Conservation (phyloP, 2,113 vertebrate genomes). For the Muntiacus reevesi region DNA sequence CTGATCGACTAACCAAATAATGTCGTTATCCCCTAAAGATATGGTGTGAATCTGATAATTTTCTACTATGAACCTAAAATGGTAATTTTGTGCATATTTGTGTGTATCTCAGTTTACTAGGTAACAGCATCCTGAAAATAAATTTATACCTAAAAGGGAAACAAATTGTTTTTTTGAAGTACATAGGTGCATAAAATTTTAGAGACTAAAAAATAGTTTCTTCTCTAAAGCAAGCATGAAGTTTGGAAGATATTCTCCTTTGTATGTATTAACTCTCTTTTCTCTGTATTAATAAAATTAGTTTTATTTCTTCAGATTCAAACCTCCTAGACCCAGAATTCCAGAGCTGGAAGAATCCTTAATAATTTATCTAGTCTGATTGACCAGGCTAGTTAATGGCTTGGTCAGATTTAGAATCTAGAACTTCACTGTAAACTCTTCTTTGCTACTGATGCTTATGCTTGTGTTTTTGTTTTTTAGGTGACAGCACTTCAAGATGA, state of each 20-base stretch:
- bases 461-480: constrained; percentile 78
- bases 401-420: background rate
- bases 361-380: background rate
- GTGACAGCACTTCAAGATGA: constrained; percentile 96
- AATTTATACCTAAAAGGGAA: background rate
- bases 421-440: background rate
- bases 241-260: background rate
- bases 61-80: background rate
- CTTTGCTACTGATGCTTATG: constrained; percentile 8
- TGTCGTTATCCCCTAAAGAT: background rate
- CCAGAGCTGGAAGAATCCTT: background rate
- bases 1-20: background rate
- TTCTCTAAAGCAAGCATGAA: background rate
- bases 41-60: background rate
- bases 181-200: background rate
- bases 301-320: constrained; percentile 1
- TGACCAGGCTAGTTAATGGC: background rate
- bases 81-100: background rate
- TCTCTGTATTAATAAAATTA: background rate
- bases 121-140: background rate
- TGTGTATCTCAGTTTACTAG: background rate
- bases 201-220: background rate
- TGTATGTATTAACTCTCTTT: background rate
- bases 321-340: background rate
- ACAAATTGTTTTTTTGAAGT: background rate